These are phyloP conservation scores for Leptobrachium leishanense DNA, from an alignment of 2,113 vertebrate genomes.

Conservation along the genomic window DNA sequence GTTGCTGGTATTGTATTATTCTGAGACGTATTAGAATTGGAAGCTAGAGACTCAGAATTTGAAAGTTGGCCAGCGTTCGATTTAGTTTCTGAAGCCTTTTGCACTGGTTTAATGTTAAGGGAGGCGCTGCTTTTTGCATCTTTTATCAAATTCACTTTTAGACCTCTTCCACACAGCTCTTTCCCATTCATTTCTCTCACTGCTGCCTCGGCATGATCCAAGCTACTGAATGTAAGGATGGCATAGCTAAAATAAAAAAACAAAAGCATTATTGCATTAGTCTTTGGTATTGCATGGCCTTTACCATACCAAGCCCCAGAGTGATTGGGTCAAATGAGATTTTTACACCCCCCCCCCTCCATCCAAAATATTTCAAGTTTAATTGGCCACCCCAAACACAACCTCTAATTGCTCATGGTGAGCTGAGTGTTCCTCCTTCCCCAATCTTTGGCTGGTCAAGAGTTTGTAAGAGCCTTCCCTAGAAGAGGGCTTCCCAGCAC, in stretches of 20 bases:
- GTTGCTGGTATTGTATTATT: background rate
- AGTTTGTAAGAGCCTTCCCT: no score
- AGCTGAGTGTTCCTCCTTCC: no score
- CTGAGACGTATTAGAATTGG: background rate
- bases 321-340: no score
- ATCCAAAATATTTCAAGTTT: no score
- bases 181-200: slow-evolving; percentile 33
- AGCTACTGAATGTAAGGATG: background rate
- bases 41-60: background rate
- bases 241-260: slow-evolving; percentile 26
- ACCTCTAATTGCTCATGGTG: no score
- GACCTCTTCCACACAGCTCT: slow-evolving; percentile 11
- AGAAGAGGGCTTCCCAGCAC: no score
- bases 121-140: background rate
- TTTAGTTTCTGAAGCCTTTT: background rate
- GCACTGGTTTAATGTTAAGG: background rate
- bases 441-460: no score
- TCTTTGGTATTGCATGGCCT: no score
- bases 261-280: no score
- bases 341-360: no score
- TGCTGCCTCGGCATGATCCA: slow-evolving; percentile 14
- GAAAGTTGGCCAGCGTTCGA: background rate
- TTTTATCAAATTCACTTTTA: slow-evolving; percentile 25
- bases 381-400: no score
- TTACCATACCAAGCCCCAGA: no score